Conservation (phyloP, 2,888 invertebrate genomes). For the Polyploca ridens region DNA sequence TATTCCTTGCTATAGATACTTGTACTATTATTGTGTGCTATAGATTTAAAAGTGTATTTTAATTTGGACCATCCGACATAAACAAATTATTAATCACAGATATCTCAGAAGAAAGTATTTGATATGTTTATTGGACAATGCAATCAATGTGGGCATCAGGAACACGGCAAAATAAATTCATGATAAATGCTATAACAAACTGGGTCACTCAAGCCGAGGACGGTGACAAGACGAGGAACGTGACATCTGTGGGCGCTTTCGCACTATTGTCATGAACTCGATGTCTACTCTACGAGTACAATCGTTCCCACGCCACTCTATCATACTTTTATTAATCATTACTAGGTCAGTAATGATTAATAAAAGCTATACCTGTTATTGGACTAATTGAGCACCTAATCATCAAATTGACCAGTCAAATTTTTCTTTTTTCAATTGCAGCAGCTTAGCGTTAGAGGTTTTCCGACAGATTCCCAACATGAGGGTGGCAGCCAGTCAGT, state of each 20-base stretch:
- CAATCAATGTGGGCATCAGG: conserved; percentile 70
- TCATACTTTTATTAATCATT: conserved; percentile 13
- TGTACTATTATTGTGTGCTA: too few species aligned
- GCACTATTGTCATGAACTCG: conserved; percentile 38
- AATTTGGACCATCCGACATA: conserved; percentile 16
- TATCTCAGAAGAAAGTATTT: conserved; percentile 39
- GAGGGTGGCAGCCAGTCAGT: too few species aligned
- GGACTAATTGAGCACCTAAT: conserved; percentile 1
- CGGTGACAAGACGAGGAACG: conserved; percentile 33
- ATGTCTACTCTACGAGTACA: not conserved
- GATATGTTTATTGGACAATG: conserved; percentile 49
- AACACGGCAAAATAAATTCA: conserved; percentile 32
- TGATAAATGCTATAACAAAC: conserved; percentile 54
- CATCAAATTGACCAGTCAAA: not conserved
- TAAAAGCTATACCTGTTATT: too few species aligned
- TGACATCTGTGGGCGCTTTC: conserved; percentile 40
- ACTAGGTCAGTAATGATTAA: conserved; percentile 16
- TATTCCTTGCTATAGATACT: too few species aligned
- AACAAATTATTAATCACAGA: conserved; percentile 27
- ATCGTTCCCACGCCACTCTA: conserved; percentile 15
- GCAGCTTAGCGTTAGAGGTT: too few species aligned
- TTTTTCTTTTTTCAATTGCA: too few species aligned
- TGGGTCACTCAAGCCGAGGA: conserved; percentile 43
- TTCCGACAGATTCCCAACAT: too few species aligned
- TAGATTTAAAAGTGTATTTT: not conserved